Evolutionary conservation across 2,888 invertebrate genomes (phyloP).

Genomic region (Celastrina argiolus): DNA sequence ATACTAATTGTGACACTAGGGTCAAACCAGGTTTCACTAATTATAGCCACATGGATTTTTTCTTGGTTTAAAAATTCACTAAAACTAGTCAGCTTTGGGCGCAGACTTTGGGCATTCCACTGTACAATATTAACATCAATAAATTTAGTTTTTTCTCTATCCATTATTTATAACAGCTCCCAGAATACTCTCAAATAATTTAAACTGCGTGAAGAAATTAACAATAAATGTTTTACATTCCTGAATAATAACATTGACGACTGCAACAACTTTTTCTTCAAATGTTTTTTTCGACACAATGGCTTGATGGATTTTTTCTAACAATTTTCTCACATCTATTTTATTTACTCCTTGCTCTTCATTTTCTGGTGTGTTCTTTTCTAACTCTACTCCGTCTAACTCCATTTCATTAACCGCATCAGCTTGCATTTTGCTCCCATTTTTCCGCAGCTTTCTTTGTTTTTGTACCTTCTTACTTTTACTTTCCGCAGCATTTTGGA

Average conservation of each 20-base stretch:
- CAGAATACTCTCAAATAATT: background rate
- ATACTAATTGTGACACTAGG: background rate
- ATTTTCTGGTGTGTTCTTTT: background rate
- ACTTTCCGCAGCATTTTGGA: background rate
- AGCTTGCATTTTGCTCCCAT: background rate
- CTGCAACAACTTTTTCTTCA: background rate
- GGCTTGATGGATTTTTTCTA: background rate
- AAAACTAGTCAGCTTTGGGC: background rate
- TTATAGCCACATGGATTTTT: background rate
- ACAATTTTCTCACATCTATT: background rate
- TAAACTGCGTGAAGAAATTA: background rate
- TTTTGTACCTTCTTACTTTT: background rate
- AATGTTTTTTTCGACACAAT: background rate
- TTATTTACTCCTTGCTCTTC: background rate
- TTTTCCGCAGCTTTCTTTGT: background rate
- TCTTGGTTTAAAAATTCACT: background rate
- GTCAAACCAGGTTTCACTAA: background rate
- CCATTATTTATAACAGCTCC: background rate
- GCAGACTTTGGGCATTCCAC: background rate
- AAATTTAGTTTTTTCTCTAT: background rate
- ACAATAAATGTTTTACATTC: background rate
- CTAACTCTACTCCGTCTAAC: background rate
- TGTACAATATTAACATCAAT: slow-evolving; percentile 2
- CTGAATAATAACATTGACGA: background rate
- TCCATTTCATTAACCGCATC: background rate